Evolutionary conservation across 1,140 invertebrate species (phyloP).

Genomic region (Leptinotarsa lineolata): DNA sequence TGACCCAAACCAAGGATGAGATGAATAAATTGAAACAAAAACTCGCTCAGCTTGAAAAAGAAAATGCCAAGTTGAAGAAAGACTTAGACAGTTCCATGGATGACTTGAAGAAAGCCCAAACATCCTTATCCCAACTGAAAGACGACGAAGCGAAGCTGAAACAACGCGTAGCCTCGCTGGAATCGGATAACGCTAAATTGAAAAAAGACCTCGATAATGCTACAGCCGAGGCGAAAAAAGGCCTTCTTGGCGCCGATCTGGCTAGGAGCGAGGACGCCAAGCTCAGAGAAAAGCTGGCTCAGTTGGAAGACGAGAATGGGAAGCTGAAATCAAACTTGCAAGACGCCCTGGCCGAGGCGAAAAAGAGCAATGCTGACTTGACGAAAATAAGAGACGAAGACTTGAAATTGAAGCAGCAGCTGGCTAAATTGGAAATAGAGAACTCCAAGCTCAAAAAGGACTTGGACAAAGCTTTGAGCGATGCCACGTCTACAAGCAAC

Average conservation of each 20-base stretch:
- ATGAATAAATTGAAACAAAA: conserved; percentile 27
- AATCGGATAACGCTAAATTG: conserved; percentile 25
- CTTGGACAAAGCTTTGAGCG: conserved; percentile 24
- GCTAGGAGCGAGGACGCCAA: conserved; percentile 27
- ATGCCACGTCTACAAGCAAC: conserved; percentile 8
- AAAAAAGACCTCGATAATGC: conserved; percentile 23
- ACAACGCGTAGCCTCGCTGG: not conserved
- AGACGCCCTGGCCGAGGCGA: conserved; percentile 10
- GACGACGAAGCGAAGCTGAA: conserved; percentile 25
- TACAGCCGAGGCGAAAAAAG: conserved; percentile 4
- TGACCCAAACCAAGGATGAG: conserved; percentile 11
- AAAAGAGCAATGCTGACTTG: not conserved
- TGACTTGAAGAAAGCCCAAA: conserved; percentile 21
- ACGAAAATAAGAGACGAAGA: conserved; percentile 31
- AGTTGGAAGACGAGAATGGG: conserved; percentile 29
- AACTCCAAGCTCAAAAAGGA: conserved; percentile 27
- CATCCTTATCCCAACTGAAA: conserved; percentile 10
- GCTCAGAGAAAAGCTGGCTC: conserved; percentile 32
- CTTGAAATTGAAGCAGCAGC: conserved; percentile 31
- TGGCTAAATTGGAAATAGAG: conserved; percentile 31
- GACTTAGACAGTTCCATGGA: conserved; percentile 27
- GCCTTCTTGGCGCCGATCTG: not conserved
- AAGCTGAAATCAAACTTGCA: conserved; percentile 32
- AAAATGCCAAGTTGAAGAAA: conserved; percentile 35
- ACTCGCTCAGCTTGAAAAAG: conserved; percentile 15